These are phyloP conservation scores for Orthonyx spaldingii DNA, from an alignment of 2,113 vertebrate species.

Conservation along the genomic window DNA sequence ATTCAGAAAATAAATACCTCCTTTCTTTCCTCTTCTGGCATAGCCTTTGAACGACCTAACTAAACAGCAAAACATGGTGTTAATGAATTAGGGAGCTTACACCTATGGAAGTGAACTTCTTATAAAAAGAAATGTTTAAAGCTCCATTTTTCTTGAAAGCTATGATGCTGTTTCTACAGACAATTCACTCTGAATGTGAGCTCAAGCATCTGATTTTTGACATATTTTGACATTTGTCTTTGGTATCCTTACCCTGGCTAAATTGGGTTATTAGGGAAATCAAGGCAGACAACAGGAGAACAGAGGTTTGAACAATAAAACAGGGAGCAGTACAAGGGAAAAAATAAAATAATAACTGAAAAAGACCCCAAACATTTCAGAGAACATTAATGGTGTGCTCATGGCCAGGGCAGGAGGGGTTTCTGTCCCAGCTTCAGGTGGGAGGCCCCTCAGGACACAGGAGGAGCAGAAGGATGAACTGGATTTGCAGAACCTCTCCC, in stretches of 20 bases:
- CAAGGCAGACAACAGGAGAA: neutral
- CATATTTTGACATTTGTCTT: neutral
- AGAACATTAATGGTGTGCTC: neutral
- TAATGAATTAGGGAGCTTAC: neutral
- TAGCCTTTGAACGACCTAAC: neutral
- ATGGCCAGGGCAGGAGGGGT: neutral
- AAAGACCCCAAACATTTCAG: neutral
- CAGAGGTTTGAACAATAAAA: neutral
- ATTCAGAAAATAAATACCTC: neutral
- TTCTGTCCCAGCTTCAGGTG: neutral
- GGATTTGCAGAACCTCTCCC: neutral
- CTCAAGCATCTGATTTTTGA: neutral
- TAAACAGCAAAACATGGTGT: neutral
- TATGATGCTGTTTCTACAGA: neutral
- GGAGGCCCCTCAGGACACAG: neutral
- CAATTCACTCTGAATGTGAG: neutral
- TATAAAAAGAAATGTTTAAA: neutral
- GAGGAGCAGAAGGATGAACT: neutral
- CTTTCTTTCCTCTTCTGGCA: conserved; percentile 14
- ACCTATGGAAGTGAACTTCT: neutral
- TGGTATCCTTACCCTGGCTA: neutral
- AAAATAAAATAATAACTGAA: neutral
- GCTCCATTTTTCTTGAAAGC: neutral
- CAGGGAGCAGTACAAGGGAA: neutral
- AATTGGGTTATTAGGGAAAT: neutral